A percentile compares a stretch with the other conserved stretches of the same genome.
Evolutionary conservation across 1,140 invertebrate genomes (phyloP).

Genomic region (Tribolium madens): DNA sequence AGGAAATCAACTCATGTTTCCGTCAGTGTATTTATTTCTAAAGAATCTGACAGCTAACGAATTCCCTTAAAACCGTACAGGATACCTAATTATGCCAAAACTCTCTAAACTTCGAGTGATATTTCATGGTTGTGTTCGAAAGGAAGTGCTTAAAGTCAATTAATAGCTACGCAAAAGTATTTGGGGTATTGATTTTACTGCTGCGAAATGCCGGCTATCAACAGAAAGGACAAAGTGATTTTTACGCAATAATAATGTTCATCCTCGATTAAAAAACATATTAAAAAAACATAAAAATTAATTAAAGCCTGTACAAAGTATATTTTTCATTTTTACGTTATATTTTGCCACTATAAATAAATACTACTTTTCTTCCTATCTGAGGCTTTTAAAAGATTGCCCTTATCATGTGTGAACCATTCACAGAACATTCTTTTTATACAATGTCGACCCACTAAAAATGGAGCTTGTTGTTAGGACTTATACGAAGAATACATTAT

Average conservation of each 20-base stretch:
- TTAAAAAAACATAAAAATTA: neutral
- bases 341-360: too few relatives aligned
- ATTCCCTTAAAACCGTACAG: slow-evolving; percentile 24
- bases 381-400: neutral
- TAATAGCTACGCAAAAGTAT: slow-evolving; percentile 34
- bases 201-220: neutral
- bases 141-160: slow-evolving; percentile 29
- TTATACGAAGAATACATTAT: neutral
- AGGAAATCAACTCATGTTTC: slow-evolving; percentile 47
- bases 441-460: neutral
- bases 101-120: slow-evolving; percentile 19
- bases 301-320: too few relatives aligned
- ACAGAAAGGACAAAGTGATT: neutral
- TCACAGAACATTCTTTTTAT: neutral
- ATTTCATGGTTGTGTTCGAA: slow-evolving; percentile 25
- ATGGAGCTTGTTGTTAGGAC: neutral
- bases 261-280: neutral
- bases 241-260: neutral
- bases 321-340: too few relatives aligned
- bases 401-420: slow-evolving; percentile 8
- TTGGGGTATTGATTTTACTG: slow-evolving; percentile 5
- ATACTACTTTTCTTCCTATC: neutral
- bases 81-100: slow-evolving; percentile 12
- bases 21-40: slow-evolving; percentile 38
- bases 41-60: slow-evolving; percentile 14